Evolutionary conservation across 2,797 vertebrate species (phyloP).

Genomic region (Lophotriccus pileatus): DNA sequence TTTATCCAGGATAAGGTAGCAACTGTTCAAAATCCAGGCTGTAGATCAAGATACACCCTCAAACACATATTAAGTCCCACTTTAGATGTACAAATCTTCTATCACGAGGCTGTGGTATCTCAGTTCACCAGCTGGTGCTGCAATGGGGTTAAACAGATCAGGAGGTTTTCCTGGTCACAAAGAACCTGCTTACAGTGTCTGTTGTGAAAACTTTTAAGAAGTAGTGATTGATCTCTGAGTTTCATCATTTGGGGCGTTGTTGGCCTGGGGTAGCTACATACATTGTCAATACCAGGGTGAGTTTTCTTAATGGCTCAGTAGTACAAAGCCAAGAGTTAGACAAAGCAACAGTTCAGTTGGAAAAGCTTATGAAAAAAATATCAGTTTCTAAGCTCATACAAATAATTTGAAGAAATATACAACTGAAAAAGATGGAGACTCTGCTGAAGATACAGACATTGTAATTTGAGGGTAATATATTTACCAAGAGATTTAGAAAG

Average conservation of each 20-base stretch:
- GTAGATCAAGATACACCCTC: neutral
- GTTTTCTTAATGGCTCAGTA: neutral
- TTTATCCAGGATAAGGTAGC: neutral
- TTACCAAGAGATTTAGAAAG: neutral
- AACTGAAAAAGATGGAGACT: neutral
- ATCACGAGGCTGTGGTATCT: neutral
- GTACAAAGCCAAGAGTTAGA: neutral
- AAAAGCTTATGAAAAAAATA: neutral
- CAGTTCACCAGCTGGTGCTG: neutral
- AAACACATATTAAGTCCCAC: neutral
- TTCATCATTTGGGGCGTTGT: neutral
- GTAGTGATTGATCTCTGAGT: neutral
- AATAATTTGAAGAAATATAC: slow-evolving; percentile 27
- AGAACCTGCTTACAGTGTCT: neutral
- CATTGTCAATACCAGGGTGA: neutral
- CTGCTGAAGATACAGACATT: neutral
- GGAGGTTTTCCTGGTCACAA: neutral
- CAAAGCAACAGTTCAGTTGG: neutral
- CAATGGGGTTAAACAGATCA: neutral
- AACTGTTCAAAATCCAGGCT: neutral
- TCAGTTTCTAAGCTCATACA: neutral
- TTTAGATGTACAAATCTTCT: neutral
- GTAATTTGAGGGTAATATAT: slow-evolving; percentile 17
- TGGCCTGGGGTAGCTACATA: neutral
- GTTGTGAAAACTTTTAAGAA: neutral